These are phyloP conservation scores for Toxotes lorentzi DNA, from an alignment of 2,797 vertebrate genomes.

Conservation along the genomic window DNA sequence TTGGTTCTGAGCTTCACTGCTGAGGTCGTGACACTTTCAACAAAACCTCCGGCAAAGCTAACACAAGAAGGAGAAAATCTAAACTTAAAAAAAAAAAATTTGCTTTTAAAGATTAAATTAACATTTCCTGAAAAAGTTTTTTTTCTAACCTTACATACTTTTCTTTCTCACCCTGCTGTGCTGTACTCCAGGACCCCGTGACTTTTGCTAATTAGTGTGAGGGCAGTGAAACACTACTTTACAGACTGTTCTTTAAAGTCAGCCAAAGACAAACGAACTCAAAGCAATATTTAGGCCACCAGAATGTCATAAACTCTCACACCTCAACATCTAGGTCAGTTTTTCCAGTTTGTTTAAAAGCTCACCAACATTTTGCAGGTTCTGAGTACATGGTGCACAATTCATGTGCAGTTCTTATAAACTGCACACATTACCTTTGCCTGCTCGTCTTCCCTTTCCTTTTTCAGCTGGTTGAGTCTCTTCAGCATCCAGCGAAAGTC, in stretches of 20 bases:
- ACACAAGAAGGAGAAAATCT: neutral
- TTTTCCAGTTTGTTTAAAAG: constrained; percentile 5
- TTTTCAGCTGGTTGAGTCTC: constrained; percentile 88
- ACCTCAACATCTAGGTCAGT: neutral
- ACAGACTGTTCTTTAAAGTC: constrained; percentile 1
- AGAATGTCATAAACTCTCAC: neutral
- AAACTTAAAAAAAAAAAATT: neutral
- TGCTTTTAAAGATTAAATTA: neutral
- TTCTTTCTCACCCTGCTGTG: neutral
- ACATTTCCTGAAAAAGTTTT: neutral
- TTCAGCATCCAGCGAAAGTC: constrained; percentile 94
- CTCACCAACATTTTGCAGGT: neutral
- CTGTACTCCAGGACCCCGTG: neutral
- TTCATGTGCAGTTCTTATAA: neutral
- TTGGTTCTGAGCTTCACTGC: neutral
- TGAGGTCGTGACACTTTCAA: neutral
- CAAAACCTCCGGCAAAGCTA: neutral
- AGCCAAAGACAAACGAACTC: neutral
- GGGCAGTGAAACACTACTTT: neutral
- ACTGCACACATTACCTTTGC: constrained; percentile 80
- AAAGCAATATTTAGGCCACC: neutral
- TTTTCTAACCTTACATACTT: neutral
- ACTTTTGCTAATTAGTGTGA: neutral
- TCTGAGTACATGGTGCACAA: neutral
- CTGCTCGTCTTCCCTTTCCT: constrained; percentile 86